Conservation (phyloP, 1,140 invertebrate species). For the Hycleus phaleratus region DNA sequence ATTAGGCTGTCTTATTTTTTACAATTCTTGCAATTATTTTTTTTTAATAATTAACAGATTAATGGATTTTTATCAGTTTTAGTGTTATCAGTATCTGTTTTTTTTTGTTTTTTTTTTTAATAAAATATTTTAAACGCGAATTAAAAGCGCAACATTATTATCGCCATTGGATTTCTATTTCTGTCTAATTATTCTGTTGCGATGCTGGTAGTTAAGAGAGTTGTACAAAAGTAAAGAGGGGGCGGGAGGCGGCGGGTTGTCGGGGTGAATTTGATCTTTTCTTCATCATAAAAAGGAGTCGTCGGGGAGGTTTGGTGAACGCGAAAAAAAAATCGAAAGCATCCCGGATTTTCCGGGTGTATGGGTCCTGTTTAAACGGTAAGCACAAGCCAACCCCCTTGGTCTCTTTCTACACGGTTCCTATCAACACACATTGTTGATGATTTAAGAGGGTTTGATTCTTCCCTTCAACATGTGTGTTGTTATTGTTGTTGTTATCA, state of each 20-base stretch:
- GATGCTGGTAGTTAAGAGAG: too few relatives aligned
- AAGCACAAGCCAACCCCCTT: background rate
- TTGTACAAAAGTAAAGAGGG: too few relatives aligned
- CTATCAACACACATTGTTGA: too few relatives aligned
- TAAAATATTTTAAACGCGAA: background rate
- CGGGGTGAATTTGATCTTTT: too few relatives aligned
- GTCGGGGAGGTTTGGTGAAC: too few relatives aligned
- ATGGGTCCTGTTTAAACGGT: background rate
- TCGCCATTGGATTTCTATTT: too few relatives aligned
- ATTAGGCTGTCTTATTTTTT: slow-evolving; percentile 10
- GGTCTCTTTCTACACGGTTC: background rate
- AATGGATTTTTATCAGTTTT: background rate
- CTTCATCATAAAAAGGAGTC: too few relatives aligned
- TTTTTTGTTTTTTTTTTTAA: background rate
- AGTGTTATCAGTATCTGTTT: background rate
- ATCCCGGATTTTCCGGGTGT: background rate
- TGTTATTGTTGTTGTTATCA: slow-evolving; percentile 22
- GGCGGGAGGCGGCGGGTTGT: too few relatives aligned
- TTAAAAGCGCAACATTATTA: too few relatives aligned
- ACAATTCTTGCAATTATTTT: background rate
- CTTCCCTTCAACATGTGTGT: too few relatives aligned
- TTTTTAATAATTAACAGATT: background rate
- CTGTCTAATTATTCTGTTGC: too few relatives aligned
- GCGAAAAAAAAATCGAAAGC: background rate
- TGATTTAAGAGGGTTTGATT: too few relatives aligned